Evolutionary conservation across 2,113 vertebrate species (phyloP).

Genomic region (Synchiropus splendidus): DNA sequence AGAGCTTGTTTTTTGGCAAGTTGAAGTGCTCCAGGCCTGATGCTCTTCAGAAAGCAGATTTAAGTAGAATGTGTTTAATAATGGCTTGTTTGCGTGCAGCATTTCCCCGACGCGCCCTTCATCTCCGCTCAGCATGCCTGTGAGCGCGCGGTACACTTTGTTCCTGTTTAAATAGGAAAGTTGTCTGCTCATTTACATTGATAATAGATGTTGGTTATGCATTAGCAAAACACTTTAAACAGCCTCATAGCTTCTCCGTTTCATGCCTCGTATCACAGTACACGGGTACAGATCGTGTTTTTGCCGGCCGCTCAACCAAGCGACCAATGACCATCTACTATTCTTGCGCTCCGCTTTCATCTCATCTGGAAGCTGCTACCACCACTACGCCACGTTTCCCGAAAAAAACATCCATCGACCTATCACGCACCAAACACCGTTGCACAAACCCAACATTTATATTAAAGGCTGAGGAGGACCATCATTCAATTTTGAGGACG

Average conservation of each 20-base stretch:
- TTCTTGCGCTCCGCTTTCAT: no score
- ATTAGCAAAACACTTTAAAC: constrained; percentile 23
- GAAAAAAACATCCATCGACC: no score
- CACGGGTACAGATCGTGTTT: no score
- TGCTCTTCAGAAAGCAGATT: constrained; percentile 48
- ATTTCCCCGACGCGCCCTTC: constrained; percentile 35
- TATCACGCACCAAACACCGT: no score
- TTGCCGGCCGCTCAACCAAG: no score
- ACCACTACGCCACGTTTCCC: no score
- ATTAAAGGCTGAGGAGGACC: no score
- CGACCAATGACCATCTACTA: no score
- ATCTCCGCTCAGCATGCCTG: constrained; percentile 45
- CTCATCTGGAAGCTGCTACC: no score
- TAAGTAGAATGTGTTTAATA: constrained; percentile 50
- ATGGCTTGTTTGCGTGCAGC: constrained; percentile 47
- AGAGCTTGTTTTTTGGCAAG: constrained; percentile 47
- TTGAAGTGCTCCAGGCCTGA: constrained; percentile 50
- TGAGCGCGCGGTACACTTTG: constrained; percentile 37
- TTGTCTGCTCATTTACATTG: constrained; percentile 49
- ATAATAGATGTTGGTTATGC: constrained; percentile 45
- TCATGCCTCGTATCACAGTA: no score
- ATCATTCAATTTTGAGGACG: no score
- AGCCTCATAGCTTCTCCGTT: constrained; percentile 7
- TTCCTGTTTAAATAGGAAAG: constrained; percentile 47
- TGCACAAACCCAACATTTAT: no score